Evolutionary conservation across 37 sponge, comb jelly and placozoan genomes (phyloP).

Genomic region (Geodia barretti): DNA sequence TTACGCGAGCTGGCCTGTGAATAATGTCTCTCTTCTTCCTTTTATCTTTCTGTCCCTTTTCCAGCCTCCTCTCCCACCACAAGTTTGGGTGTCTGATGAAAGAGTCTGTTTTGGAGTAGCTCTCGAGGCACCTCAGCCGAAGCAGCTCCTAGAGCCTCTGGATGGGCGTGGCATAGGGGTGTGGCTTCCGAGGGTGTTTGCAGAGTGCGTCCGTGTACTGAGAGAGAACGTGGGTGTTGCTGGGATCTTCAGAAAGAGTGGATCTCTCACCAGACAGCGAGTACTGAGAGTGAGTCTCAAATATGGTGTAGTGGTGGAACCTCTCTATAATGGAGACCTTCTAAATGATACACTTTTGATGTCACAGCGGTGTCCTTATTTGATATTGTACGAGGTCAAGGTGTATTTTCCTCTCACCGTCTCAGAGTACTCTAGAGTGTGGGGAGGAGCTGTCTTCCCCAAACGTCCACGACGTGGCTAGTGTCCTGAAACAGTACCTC

Average conservation of each 20-base stretch:
- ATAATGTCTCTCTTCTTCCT: background rate
- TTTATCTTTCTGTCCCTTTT: background rate
- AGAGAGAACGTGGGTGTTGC: conserved; percentile 22
- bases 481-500: conserved; percentile 65
- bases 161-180: background rate
- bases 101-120: conserved; percentile 27
- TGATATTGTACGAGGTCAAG: background rate
- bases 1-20: background rate
- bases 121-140: conserved; percentile 6
- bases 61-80: background rate
- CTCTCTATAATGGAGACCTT: background rate
- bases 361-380: background rate
- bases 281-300: conserved; percentile 50
- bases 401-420: background rate
- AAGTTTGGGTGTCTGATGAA: background rate
- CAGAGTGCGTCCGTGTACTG: conserved; percentile 33
- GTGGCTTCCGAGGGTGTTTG: conserved; percentile 34
- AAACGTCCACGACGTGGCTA: conserved; percentile 62
- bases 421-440: conserved; percentile 28
- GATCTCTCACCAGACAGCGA: conserved; percentile 63
- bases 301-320: background rate
- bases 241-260: conserved; percentile 76
- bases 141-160: background rate
- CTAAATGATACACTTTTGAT: background rate
- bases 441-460: background rate